Base-by-base conservation (phyloP, 1,140 invertebrate species). In the Megathymus violae region DNA sequence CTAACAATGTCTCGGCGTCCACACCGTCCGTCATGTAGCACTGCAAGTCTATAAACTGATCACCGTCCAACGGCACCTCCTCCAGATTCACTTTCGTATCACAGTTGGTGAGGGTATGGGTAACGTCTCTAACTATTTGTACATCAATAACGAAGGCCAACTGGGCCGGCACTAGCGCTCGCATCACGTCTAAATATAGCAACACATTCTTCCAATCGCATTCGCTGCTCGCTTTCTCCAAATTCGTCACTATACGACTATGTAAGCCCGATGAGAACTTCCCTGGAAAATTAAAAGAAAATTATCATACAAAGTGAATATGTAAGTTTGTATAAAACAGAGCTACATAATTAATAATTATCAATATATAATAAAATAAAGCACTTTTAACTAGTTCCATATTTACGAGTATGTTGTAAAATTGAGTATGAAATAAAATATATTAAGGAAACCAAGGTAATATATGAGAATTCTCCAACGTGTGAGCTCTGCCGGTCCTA, bases 71-170 rank as follows among this genome's bases (percentile, higher is more conserved):
- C 10, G 82, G 74, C 46, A 89, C 73, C n/a, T 90, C 85, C 74
- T 82, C 79, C 63, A 86, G 75, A 66, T n/a, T n/a, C n/a, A 62
- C 72, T 58, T 74, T 66, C 62, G 76, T 85, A 85, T 88, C 85
- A 87, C 85, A 88, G 81, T 76, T 64, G 19, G 17, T 71, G 50
- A 69, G 52, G 44, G 72, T 81, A 47, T 7, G 4, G 19, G n/a
- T n/a, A n/a, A 64, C 50, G 34, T 88, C 82, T 67, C 66, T 88
- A 65, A 90, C 77, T 74, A 84, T 82, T 85, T 85, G 85, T 84
- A 90, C 88, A 79, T 88, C 82, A 10, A 84, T 69, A 31, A 90
- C 83, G 47, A 88, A 87, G 16, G 82, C 80, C 62, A 90, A 48
- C 50, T 82, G 69, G 0, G 85, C 74, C 67, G 85, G 68, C 17